Evolutionary conservation across 2,888 invertebrate species (phyloP).

Genomic region (Oscheius myriophilus): DNA sequence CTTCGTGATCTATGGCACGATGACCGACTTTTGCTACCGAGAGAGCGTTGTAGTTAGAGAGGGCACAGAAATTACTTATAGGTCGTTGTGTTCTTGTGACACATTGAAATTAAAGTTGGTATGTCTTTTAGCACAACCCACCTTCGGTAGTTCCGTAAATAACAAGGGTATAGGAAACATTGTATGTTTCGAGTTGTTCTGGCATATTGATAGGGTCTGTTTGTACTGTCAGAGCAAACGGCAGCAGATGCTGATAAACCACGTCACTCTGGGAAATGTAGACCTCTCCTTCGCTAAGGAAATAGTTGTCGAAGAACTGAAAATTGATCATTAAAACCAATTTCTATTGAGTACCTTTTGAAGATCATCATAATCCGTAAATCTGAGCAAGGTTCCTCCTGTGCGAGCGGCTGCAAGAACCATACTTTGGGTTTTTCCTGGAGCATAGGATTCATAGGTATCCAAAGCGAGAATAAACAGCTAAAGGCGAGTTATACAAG

Average conservation of each 20-base stretch:
- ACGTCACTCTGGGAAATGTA: slow-evolving; percentile 4
- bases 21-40: too few species aligned
- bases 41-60: too few species aligned
- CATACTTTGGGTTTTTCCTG: not conserved
- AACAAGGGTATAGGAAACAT: slow-evolving; percentile 1
- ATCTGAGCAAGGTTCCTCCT: slow-evolving; percentile 10
- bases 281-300: not conserved
- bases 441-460: not conserved
- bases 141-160: slow-evolving; percentile 3
- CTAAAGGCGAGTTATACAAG: not conserved
- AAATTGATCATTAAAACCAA: not conserved
- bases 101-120: too few species aligned
- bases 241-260: slow-evolving; percentile 5
- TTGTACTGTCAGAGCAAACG: not conserved
- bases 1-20: too few species aligned
- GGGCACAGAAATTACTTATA: too few species aligned
- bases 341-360: not conserved
- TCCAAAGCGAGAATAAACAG: slow-evolving; percentile 7
- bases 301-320: slow-evolving; percentile 21
- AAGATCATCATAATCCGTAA: not conserved
- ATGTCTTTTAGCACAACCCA: not conserved
- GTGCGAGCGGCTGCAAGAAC: slow-evolving; percentile 9
- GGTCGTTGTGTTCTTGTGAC: too few species aligned
- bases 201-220: slow-evolving; percentile 7
- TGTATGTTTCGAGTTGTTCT: not conserved